Percentiles rank a stretch among this genome's conserved stretches.
phyloP scores from a whole-genome alignment of 2,113 vertebrate genomes.

The Toxotes jaculatrix region DNA sequence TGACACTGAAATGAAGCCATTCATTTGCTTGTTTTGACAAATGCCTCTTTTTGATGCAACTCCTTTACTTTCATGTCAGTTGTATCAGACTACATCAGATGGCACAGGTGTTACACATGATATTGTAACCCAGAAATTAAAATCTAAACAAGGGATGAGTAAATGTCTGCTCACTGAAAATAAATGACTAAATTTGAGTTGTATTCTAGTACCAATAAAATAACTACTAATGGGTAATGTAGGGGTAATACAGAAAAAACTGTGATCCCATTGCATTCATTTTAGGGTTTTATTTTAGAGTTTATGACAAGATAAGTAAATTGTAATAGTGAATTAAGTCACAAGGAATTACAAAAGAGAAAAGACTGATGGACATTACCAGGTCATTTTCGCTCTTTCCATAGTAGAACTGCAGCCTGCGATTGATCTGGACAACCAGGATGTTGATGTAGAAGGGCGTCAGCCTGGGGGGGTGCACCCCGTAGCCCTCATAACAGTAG shows the following conservation, averaged over 20 bases:
- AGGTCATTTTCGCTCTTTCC: conserved; percentile 1
- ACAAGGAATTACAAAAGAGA: not conserved
- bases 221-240: not conserved
- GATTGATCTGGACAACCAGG: conserved; percentile 77
- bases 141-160: not conserved
- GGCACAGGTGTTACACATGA: not conserved
- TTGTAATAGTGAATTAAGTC: not conserved
- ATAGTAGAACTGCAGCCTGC: conserved; percentile 76
- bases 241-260: not conserved
- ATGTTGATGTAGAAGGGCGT: conserved; percentile 75
- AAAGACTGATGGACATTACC: conserved; percentile 33
- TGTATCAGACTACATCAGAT: not conserved
- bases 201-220: not conserved
- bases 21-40: not conserved
- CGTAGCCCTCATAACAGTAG: conserved; percentile 23
- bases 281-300: not conserved
- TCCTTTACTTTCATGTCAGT: not conserved
- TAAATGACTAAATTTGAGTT: not conserved
- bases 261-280: not conserved
- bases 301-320: not conserved
- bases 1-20: not conserved
- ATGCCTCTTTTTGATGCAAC: not conserved
- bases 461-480: conserved; percentile 54
- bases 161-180: not conserved
- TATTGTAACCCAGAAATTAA: not conserved